These are phyloP conservation scores for Tetragonisca angustula DNA, from an alignment of 2,888 invertebrate species.

Conservation along the genomic window DNA sequence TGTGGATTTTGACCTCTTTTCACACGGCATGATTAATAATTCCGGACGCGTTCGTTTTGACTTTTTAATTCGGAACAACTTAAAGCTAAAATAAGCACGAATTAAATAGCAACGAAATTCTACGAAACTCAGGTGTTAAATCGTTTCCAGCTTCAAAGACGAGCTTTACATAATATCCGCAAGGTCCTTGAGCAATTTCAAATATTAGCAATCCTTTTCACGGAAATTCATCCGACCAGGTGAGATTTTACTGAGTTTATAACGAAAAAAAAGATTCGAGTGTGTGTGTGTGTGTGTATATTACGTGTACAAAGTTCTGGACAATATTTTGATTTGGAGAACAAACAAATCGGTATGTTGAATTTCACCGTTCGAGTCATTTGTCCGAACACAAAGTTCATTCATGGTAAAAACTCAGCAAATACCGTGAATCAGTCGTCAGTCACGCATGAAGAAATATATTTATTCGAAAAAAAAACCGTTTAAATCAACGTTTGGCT, in stretches of 20 bases:
- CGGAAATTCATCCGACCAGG: not conserved
- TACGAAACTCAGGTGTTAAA: not conserved
- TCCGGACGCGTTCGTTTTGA: not conserved
- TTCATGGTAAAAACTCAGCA: not conserved
- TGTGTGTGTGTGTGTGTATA: not conserved
- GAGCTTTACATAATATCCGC: not conserved
- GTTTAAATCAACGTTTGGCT: not conserved
- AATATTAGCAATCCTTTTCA: not conserved
- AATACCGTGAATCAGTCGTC: not conserved
- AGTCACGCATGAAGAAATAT: not conserved
- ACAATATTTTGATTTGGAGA: not conserved
- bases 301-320: not conserved
- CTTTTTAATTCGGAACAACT: not conserved
- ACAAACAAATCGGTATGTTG: not conserved
- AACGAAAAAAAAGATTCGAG: not conserved
- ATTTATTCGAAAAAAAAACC: not conserved
- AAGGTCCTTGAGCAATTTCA: not conserved
- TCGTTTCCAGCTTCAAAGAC: not conserved
- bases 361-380: not conserved
- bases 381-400: conserved; percentile 8
- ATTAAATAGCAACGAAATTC: not conserved
- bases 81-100: no score
- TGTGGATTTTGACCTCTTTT: conserved; percentile 9
- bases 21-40: not conserved
- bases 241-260: not conserved